Base-by-base conservation (phyloP, 2,888 invertebrate genomes). In the Nymphalis c-album region DNA sequence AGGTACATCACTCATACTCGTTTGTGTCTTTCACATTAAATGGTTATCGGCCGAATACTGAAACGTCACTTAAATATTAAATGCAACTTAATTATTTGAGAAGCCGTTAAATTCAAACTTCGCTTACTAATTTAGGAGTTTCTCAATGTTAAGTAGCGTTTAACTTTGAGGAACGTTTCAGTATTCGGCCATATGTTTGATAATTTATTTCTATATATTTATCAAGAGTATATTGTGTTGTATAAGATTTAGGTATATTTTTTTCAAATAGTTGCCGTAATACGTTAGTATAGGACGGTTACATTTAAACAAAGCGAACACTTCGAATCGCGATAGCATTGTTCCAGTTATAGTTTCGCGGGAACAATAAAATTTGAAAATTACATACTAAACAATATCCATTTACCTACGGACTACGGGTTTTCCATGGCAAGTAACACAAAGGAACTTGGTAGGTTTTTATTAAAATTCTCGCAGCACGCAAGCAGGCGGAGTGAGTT, bases 351-450 rank as follows among this genome's bases (percentile, higher is more conserved):
- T 17, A 31, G 31, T 18, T 60, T 46, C n/a, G 26, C 50, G 31
- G 50, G 45, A 50, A 20, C 45, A 31, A 46, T 60, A 65, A 65
- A 46, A 22, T 46, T n/a, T 20, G 16, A 64, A 60, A 65, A 65
- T 53, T 6, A 51, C 31, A 16, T 35, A 47, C 57, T 63, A 22
- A 20, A 31, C 40, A 3, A 40, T 40, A 40, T 40, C 13, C 40
- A 40, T 40, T 40, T 35, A 22, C n/a, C 13, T 48, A 0, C 26
- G 26, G 26, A 31, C 51, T 26, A 26, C 46, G 53, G 64, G 20
- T 45, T 64, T 64, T 59, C 64, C 64, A 64, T 59, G 58, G 58
- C n/a, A 55, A 45, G 50, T 50, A 57, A 40, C n/a, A 57, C 35
- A 57, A 57, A 40, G 35, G 60, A 40, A 60, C 48, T 45, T n/a